phyloP scores from a whole-genome alignment of 2,888 invertebrate species.

The Galerucella pusilla region DNA sequence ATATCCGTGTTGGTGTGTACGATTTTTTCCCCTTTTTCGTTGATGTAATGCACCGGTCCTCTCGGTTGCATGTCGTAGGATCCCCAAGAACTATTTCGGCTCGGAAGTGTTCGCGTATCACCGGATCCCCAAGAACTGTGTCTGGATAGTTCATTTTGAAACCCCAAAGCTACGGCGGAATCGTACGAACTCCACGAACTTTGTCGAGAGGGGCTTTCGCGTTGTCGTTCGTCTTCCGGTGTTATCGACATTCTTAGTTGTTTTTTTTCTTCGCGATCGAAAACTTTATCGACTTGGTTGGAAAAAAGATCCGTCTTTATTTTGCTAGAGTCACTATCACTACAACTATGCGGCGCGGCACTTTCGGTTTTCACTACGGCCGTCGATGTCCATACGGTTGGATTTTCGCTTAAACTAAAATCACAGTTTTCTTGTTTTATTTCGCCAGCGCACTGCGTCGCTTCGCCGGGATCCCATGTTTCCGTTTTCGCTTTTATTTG shows the following conservation, averaged over 20 bases:
- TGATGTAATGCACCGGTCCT: conserved; percentile 56
- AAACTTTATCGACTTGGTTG: conserved; percentile 76
- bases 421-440: conserved; percentile 61
- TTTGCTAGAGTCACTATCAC: conserved; percentile 51
- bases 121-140: conserved; percentile 88
- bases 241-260: conserved; percentile 61
- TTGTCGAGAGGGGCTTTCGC: conserved; percentile 74
- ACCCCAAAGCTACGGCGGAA: conserved; percentile 77
- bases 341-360: conserved; percentile 56
- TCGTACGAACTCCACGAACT: conserved; percentile 84
- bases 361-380: conserved; percentile 57
- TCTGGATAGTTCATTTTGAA: conserved; percentile 72
- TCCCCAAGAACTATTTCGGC: conserved; percentile 78
- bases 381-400: conserved; percentile 66
- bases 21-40: conserved; percentile 59
- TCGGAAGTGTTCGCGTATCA: conserved; percentile 73
- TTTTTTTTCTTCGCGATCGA: conserved; percentile 74
- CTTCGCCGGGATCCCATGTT: conserved; percentile 78
- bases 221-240: conserved; percentile 54
- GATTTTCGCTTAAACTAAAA: conserved; percentile 60
- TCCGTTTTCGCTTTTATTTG: too few species aligned
- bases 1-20: conserved; percentile 50
- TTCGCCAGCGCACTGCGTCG: conserved; percentile 48
- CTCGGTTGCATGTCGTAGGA: conserved; percentile 74
- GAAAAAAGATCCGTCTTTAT: conserved; percentile 72